Conservation (phyloP, 1,140 invertebrate genomes). For the Drosophila rhopaloa region DNA sequence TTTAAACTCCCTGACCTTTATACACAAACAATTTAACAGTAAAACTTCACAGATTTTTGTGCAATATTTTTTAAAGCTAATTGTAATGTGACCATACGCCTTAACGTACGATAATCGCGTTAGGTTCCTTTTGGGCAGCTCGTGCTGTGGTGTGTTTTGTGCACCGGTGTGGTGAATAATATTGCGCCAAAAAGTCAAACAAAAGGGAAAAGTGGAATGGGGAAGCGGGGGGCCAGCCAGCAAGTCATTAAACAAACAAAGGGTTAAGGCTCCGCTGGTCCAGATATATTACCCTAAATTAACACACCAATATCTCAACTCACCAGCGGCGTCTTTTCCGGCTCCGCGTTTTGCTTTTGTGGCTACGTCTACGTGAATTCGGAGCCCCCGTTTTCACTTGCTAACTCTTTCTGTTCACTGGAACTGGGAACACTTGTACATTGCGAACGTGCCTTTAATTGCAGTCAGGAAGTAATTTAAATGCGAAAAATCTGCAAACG, state of each 20-base stretch:
- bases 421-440: not conserved
- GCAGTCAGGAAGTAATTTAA: not conserved
- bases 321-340: conserved; percentile 46
- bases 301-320: conserved; percentile 8
- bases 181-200: conserved; percentile 75
- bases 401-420: not conserved
- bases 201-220: conserved; percentile 24
- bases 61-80: not conserved
- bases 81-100: not conserved
- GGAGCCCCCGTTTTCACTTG: not conserved
- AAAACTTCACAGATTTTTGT: not conserved
- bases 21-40: conserved; percentile 4
- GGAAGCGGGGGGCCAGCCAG: not conserved
- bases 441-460: not conserved
- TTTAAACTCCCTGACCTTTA: not conserved
- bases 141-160: conserved; percentile 6
- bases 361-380: conserved; percentile 1
- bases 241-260: conserved; percentile 11
- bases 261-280: not conserved
- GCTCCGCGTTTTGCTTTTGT: conserved; percentile 6
- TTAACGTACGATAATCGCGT: not conserved
- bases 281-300: not conserved
- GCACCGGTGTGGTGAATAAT: conserved; percentile 36
- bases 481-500: conserved; percentile 17
- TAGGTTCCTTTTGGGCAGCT: not conserved